A percentile compares a stretch with the other conserved stretches of the same genome.
Evolutionary conservation across 2,888 invertebrate species (phyloP).

Genomic region (Crioceris asparagi): DNA sequence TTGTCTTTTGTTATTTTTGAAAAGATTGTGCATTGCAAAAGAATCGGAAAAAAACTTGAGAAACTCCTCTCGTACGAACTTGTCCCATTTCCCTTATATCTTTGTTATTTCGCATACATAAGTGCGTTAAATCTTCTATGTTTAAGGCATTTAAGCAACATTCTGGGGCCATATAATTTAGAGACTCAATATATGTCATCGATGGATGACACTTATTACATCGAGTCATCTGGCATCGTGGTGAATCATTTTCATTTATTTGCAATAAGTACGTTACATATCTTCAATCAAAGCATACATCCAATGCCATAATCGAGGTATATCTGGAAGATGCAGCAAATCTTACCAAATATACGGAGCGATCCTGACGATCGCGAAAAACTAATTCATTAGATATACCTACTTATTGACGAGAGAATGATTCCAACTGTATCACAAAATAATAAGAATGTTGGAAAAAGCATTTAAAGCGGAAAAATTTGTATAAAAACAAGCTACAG

Average conservation of each 20-base stretch:
- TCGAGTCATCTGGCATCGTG: conserved; percentile 18
- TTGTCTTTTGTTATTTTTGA: no score
- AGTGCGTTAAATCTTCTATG: no score
- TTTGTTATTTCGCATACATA: no score
- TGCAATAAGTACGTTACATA: conserved; percentile 16
- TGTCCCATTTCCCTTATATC: no score
- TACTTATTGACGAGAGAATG: no score
- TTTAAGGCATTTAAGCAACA: no score
- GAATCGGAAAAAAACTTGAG: no score
- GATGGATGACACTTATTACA: conserved; percentile 21
- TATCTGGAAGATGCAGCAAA: conserved; percentile 19
- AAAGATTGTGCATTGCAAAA: no score
- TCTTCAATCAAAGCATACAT: conserved; percentile 14
- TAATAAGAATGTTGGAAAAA: conserved; percentile 17
- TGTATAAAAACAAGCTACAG: conserved; percentile 15
- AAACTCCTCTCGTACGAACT: no score
- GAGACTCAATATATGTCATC: conserved; percentile 15
- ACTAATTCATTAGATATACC: conserved; percentile 19
- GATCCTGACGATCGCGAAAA: conserved; percentile 19
- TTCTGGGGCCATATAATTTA: no score
- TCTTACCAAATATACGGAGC: conserved; percentile 21
- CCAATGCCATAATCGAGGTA: conserved; percentile 17
- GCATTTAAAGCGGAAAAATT: conserved; percentile 14
- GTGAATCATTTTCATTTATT: conserved; percentile 16
- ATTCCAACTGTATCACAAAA: conserved; percentile 16